Conservation (phyloP, 53 echinoderm and acorn worm species). For the Zoroaster sp. region DNA sequence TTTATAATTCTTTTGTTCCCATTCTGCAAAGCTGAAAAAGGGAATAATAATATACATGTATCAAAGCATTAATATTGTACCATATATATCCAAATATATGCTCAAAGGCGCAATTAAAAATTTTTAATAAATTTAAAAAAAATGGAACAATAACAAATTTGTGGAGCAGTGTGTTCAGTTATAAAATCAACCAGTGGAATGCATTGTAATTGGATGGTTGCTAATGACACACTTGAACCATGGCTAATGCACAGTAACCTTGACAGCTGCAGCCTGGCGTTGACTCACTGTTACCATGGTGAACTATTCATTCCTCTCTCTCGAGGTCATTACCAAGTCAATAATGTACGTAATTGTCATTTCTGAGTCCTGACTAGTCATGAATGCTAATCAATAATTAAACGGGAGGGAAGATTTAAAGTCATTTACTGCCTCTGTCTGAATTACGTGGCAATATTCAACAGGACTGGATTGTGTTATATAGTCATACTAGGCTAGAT, state of each 20-base stretch:
- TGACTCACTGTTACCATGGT: neutral
- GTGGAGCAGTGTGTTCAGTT: too few relatives aligned
- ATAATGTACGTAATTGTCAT: neutral
- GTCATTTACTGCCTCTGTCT: neutral
- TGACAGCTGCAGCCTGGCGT: neutral
- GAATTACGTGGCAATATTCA: neutral
- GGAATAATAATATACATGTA: too few relatives aligned
- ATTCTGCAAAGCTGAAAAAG: too few relatives aligned
- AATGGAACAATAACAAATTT: too few relatives aligned
- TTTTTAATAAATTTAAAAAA: neutral
- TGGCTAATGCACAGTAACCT: neutral
- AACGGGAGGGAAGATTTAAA: neutral
- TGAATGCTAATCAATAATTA: neutral
- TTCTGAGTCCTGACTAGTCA: neutral
- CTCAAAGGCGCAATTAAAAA: too few relatives aligned
- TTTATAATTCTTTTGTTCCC: too few relatives aligned
- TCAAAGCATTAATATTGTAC: too few relatives aligned
- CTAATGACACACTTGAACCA: neutral
- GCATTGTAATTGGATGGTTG: neutral
- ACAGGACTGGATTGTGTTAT: neutral
- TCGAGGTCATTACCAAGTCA: neutral
- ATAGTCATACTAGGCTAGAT: neutral
- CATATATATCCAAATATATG: too few relatives aligned
- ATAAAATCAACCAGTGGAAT: neutral
- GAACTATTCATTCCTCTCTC: neutral